phyloP scores from a whole-genome alignment of 2,888 invertebrate species.

The Harmothoe impar region DNA sequence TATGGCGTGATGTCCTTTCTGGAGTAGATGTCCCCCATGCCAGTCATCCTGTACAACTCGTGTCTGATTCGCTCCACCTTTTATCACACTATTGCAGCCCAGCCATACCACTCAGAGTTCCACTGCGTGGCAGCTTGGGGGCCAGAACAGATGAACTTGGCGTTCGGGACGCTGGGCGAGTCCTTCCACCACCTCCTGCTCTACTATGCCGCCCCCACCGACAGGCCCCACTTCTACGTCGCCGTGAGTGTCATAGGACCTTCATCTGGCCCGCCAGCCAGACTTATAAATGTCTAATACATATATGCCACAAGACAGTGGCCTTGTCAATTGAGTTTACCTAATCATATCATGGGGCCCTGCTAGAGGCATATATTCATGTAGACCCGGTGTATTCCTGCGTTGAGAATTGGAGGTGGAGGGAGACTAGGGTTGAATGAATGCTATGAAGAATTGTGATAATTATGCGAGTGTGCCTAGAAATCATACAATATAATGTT shows the following conservation, averaged over 20 bases:
- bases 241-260: slow-evolving; percentile 45
- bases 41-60: neutral
- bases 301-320: slow-evolving; percentile 18
- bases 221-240: slow-evolving; percentile 49
- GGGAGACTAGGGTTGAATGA: no score
- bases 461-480: no score
- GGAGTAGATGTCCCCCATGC: neutral
- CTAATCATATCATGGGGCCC: neutral
- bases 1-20: no score
- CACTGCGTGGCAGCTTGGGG: slow-evolving; percentile 53
- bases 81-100: slow-evolving; percentile 9
- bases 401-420: no score
- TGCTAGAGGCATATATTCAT: no score
- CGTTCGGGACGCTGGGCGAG: slow-evolving; percentile 36
- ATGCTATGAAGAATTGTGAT: no score
- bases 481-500: no score
- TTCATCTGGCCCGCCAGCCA: neutral
- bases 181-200: slow-evolving; percentile 49
- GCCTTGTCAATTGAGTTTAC: neutral
- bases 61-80: neutral
- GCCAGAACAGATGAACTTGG: slow-evolving; percentile 38
- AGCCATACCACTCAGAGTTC: slow-evolving; percentile 55
- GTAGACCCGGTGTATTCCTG: no score
- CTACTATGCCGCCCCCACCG: slow-evolving; percentile 54
- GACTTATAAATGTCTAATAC: slow-evolving; percentile 20